phyloP scores from a whole-genome alignment of 1,140 invertebrate genomes.

The Drosophila persimilis region DNA sequence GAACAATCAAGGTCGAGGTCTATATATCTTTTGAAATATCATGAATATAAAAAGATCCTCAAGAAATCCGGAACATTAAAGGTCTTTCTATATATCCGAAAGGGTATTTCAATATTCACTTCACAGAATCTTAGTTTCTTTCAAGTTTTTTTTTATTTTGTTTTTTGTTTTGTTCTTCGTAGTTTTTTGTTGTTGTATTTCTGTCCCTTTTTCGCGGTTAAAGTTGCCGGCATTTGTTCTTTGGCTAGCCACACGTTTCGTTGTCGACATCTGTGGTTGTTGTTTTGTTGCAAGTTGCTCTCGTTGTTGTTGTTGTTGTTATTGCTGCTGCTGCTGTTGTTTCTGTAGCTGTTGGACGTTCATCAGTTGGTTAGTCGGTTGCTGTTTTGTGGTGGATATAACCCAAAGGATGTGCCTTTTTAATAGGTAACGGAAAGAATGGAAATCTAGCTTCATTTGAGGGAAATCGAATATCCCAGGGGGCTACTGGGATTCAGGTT shows the following conservation, averaged over 20 bases:
- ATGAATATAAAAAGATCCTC: too few species aligned
- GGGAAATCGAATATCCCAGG: background rate
- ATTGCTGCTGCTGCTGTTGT: too few species aligned
- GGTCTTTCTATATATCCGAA: too few species aligned
- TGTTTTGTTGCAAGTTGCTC: slow-evolving; percentile 14
- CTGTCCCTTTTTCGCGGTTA: slow-evolving; percentile 54
- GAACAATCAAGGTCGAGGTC: too few species aligned
- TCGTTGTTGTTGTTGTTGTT: slow-evolving; percentile 50
- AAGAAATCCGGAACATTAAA: too few species aligned
- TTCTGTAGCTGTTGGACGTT: slow-evolving; percentile 29
- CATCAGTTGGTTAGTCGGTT: slow-evolving; percentile 59
- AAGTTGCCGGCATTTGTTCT: slow-evolving; percentile 74
- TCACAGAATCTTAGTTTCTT: background rate
- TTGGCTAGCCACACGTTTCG: slow-evolving; percentile 40
- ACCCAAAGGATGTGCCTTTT: slow-evolving; percentile 38
- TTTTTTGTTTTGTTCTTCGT: slow-evolving; percentile 11
- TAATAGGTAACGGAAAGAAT: slow-evolving; percentile 5
- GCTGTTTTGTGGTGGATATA: slow-evolving; percentile 54
- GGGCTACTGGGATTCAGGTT: too few species aligned
- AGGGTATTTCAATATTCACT: slow-evolving; percentile 24
- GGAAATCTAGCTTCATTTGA: too few species aligned
- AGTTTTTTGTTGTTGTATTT: background rate
- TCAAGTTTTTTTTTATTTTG: slow-evolving; percentile 7
- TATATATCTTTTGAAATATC: too few species aligned
- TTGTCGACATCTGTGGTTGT: slow-evolving; percentile 42